Evolutionary conservation across 2,888 invertebrate species (phyloP).

Genomic region (Plagodis pulveraria): DNA sequence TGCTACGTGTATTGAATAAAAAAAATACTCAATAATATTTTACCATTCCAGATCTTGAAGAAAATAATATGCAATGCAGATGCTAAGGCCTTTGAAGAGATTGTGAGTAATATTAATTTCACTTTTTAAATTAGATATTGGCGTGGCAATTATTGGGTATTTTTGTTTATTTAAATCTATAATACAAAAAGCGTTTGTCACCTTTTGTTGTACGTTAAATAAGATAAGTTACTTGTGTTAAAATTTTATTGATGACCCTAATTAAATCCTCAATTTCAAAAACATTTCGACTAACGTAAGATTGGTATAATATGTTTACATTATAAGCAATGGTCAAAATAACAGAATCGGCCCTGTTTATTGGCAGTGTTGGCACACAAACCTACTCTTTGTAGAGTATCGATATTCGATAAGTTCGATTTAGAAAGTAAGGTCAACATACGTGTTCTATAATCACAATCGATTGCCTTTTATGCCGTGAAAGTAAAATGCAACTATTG

Average conservation of each 20-base stretch:
- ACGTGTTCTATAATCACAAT: slow-evolving; percentile 40
- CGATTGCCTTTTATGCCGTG: slow-evolving; percentile 41
- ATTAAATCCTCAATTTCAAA: too few relatives aligned
- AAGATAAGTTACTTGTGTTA: too few relatives aligned
- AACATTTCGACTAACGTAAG: too few relatives aligned
- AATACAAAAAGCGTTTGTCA: too few relatives aligned
- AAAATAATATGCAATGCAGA: slow-evolving; percentile 44
- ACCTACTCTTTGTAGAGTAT: slow-evolving; percentile 27
- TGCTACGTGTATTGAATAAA: background rate
- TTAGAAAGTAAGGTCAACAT: slow-evolving; percentile 47
- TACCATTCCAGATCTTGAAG: slow-evolving; percentile 44
- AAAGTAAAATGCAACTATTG: slow-evolving; percentile 37
- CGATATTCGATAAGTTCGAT: slow-evolving; percentile 20
- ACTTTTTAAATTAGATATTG: background rate
- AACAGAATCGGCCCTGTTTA: too few relatives aligned
- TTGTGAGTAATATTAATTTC: slow-evolving; percentile 46
- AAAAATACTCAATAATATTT: slow-evolving; percentile 11
- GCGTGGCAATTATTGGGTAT: too few relatives aligned
- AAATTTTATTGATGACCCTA: too few relatives aligned
- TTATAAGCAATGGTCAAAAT: too few relatives aligned
- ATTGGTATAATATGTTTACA: too few relatives aligned
- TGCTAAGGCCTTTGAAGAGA: slow-evolving; percentile 47
- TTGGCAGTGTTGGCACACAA: too few relatives aligned
- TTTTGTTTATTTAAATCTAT: too few relatives aligned
- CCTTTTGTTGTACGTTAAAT: too few relatives aligned